Percentiles rank a stretch among this genome's conserved stretches.
phyloP scores from a whole-genome alignment of 1,140 invertebrate genomes.

The Drosophila varians region DNA sequence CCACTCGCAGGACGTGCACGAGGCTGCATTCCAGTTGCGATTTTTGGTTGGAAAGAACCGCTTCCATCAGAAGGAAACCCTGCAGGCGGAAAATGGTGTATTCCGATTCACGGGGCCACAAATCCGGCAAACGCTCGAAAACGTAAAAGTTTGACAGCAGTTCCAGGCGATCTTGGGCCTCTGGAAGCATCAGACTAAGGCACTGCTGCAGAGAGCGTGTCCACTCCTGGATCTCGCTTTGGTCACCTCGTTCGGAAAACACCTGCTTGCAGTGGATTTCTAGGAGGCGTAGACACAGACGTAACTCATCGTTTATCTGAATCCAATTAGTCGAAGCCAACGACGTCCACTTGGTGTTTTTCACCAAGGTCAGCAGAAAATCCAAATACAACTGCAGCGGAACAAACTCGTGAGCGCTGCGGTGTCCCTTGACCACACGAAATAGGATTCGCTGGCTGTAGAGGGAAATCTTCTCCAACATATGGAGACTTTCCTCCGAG shows the following conservation, averaged over 20 bases:
- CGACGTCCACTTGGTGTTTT: slow-evolving; percentile 50
- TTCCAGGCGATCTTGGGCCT: slow-evolving; percentile 84
- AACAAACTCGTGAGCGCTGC: slow-evolving; percentile 17
- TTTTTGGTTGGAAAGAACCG: slow-evolving; percentile 31
- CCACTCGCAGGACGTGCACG: slow-evolving; percentile 57
- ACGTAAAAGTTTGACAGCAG: slow-evolving; percentile 84
- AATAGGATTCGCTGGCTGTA: slow-evolving; percentile 43
- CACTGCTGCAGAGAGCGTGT: slow-evolving; percentile 47
- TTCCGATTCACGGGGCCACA: slow-evolving; percentile 16
- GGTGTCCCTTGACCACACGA: slow-evolving; percentile 10
- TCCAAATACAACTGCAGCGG: slow-evolving; percentile 65
- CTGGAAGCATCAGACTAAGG: slow-evolving; percentile 83
- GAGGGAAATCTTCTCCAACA: slow-evolving; percentile 39
- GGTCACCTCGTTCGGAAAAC: slow-evolving; percentile 4
- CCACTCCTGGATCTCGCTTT: slow-evolving; percentile 51
- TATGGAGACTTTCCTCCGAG: slow-evolving; percentile 45
- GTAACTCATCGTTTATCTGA: slow-evolving; percentile 36
- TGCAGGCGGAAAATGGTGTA: slow-evolving; percentile 58
- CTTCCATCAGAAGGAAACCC: slow-evolving; percentile 59
- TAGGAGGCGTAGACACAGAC: slow-evolving; percentile 50
- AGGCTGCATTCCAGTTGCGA: slow-evolving; percentile 20
- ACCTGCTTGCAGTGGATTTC: slow-evolving; percentile 28
- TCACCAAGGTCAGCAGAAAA: slow-evolving; percentile 51
- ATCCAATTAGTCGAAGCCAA: slow-evolving; percentile 48
- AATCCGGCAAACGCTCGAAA: slow-evolving; percentile 44